Base-by-base conservation (phyloP, 2,113 vertebrate genomes). In the Amphiprion ocellaris region DNA sequence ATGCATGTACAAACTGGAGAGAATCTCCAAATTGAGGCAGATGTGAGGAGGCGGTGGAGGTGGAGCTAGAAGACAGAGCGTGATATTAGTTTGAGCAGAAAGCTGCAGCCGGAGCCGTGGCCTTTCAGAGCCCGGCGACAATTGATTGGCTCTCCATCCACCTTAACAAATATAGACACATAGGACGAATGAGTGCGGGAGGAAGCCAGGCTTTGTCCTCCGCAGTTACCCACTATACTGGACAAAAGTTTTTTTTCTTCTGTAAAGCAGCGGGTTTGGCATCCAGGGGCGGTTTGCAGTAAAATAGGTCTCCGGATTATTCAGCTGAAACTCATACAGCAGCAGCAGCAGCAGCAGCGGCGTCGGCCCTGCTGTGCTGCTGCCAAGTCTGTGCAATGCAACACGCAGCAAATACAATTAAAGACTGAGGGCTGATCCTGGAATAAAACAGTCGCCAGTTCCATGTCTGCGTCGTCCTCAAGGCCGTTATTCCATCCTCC, bases 131-230 rank as follows among this genome's bases (percentile, higher is more conserved):
- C 64, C 69, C 74, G 58, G 66, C 28, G 80, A 87, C 77, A 85
- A 90, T 81, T 67, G 89, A 90, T 89, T 85, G 79, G 37, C 71
- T 74, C 66, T 63, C 70, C 80, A 33, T 83, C 67, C 59, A 64
- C 68, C 67, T 79, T 72, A 56, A 65, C 83, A 59, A 59, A 79
- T 69, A 44, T 15, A 63, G 79, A 80, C 23, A 30, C 63, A 52
- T 37, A 58, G 61, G 68, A 30, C 64, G 62, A 77, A 33, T n/a
- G 70, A 76, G 69, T 53, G 59, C 8, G 58, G 61, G 2, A 21
- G 19, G 26, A 50, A 61, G 66, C 24, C 15, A 44, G 62, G 49
- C 49, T 77, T 68, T 58, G 12, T 54, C 56, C 62, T 77, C 56
- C 17, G 62, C 59, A 33, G 47, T 41, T 65, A 59, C 44, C 17